Percentiles rank a stretch among this genome's conserved stretches.
Evolutionary conservation across 2,113 vertebrate genomes (phyloP).

Genomic region (Alosa alosa): DNA sequence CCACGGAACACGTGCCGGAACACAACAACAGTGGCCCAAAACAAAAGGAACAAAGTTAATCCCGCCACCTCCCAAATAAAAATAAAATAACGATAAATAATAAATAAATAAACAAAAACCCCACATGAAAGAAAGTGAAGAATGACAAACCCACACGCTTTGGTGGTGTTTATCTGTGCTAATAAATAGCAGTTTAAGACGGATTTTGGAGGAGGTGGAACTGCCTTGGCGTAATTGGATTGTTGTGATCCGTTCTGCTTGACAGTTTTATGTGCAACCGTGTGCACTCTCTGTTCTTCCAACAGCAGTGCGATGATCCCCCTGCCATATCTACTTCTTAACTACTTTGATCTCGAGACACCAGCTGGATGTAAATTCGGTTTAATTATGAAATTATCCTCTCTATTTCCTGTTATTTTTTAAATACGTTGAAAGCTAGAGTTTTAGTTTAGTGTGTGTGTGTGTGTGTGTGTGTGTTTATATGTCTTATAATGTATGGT

Average conservation of each 20-base stretch:
- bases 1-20: neutral
- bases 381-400: neutral
- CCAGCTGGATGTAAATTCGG: neutral
- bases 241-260: constrained; percentile 17
- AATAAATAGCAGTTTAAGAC: constrained; percentile 6
- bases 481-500: neutral
- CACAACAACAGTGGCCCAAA: neutral
- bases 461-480: neutral
- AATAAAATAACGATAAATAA: neutral
- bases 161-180: constrained; percentile 1
- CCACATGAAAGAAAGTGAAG: constrained; percentile 12
- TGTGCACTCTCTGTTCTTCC: neutral
- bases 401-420: neutral
- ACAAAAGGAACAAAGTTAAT: neutral
- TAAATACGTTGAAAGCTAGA: neutral
- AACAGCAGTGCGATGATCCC: neutral
- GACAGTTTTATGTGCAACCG: constrained; percentile 4
- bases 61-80: neutral
- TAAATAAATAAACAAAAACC: neutral
- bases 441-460: neutral
- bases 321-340: neutral
- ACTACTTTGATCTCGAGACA: neutral
- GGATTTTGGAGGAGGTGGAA: constrained; percentile 15
- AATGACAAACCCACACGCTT: neutral
- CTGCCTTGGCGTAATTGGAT: constrained; percentile 12